Base-by-base conservation (phyloP, 2,797 vertebrate species). In the Galagoides demidoff region DNA sequence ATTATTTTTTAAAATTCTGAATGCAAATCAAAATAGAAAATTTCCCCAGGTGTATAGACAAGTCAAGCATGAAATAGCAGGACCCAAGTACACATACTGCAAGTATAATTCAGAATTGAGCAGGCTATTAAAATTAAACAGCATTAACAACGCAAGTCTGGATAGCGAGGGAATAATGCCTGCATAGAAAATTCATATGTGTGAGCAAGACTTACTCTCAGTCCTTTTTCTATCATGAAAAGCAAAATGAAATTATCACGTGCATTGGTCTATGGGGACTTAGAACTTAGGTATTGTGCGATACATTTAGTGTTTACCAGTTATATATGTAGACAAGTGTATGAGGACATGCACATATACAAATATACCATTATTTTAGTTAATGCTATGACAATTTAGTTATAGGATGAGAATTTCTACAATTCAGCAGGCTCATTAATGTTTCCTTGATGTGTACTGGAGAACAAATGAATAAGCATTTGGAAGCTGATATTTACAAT, bases 51-150 rank as follows among this genome's bases (percentile, higher is more conserved):
- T 64, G 31, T 94, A 34, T 85, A 1, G 34, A 57, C 63, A 57
- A 79, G 25, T 79, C 76, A 96, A 81, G 39, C 0, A 2, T 70
- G 64, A 76, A 94, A 96, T 91, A 84, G 29, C 19, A 39, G 45
- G 52, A 55, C 22, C 17, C 27, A 17, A 92, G 27, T 55, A 64
- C 6, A 43, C 57, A 13, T 61, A 43, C 76, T 88, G 77, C 70
- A 95, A 70, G 90, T 59, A 63, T 57, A n/a, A 76, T 61, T 88
- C 23, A 83, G 59, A 91, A 43, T 1, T 84, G 37, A 94, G 74
- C 52, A 94, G 76, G 71, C 52, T 89, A 5, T 85, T 96, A 85
- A 93, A 95, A 52, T 84, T 85, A 84, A 95, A 71, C 45, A 94
- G 82, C 6, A 0, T 77, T 83, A 79, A 73, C 63, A 76, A 12